Conservation (phyloP, 2,888 invertebrate species). For the Pardosa pseudoannulata region DNA sequence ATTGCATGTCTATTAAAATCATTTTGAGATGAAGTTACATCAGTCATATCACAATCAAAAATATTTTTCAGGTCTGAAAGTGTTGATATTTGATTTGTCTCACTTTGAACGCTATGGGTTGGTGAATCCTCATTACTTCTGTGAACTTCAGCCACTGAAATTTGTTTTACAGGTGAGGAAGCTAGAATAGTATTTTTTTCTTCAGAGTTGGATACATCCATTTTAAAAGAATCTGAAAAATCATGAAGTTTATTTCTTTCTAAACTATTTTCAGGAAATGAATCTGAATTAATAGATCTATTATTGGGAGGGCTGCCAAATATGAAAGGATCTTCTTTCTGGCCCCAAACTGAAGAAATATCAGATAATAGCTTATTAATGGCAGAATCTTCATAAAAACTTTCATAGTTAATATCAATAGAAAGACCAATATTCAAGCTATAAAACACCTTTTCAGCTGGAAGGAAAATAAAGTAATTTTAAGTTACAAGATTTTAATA, state of each 20-base stretch:
- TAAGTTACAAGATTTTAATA: neutral
- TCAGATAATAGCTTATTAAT: slow-evolving; percentile 20
- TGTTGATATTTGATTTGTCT: slow-evolving; percentile 29
- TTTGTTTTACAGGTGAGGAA: neutral
- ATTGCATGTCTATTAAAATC: too few relatives aligned
- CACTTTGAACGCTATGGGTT: neutral
- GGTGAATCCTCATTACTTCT: neutral
- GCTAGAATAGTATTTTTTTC: neutral
- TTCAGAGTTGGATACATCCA: neutral
- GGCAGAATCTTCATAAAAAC: slow-evolving; percentile 31
- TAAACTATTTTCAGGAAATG: neutral
- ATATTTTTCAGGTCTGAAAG: slow-evolving; percentile 35
- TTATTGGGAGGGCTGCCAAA: slow-evolving; percentile 4
- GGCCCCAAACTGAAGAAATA: slow-evolving; percentile 10
- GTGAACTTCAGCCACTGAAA: neutral
- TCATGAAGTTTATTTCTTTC: neutral
- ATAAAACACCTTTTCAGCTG: slow-evolving; percentile 80
- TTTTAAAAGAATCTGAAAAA: neutral
- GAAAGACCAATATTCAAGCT: slow-evolving; percentile 79
- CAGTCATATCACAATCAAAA: slow-evolving; percentile 6
- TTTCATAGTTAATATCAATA: slow-evolving; percentile 24
- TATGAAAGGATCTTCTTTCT: slow-evolving; percentile 16
- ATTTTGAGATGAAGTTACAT: neutral
- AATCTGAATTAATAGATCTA: neutral
- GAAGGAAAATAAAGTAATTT: slow-evolving; percentile 49